Evolutionary conservation across 2,113 vertebrate genomes (phyloP), one percentile per base, ranked within the genome.

Genomic region (Neodontobutis hainanensis): DNA sequence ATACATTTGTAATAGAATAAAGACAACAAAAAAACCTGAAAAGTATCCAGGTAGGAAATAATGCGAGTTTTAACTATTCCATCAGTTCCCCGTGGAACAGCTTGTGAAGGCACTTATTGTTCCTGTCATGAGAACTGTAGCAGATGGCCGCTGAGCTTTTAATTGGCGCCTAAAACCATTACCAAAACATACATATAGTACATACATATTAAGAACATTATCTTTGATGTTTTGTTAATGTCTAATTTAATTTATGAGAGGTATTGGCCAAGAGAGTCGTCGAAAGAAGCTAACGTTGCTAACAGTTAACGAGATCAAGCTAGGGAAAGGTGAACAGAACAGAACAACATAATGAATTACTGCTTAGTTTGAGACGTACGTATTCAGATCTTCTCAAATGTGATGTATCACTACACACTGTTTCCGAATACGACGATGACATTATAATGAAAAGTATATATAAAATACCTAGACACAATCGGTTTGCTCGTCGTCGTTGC

Each of bases 401-500:
- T 0, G 27, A 16, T 52, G 40, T 7, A 10, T 16, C 4, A 7
- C 44, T 6, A 9, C 43, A 8, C 10, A 27, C 44, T 6, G 43
- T 14, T 34, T n/a, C 15, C 35, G 0, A 0, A 57, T 3, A n/a
- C 16, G 43, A 49, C 9, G 10, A 12, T 78, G 78, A 77, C 83
- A 81, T 46, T 4, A 14, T 49, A 34, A 19, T 40, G 62, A 36
- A 8, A 6, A 4, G 6, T 10, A 0, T 70, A 42, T 15, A 65
- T 69, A 8, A 66, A 32, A 4, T 16, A 43, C 7, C 43, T 62
- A 48, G 68, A 36, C 57, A 65, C 51, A 74, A 64, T 79, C 75
- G 75, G 35, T 16, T 66, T 75, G 42, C 35, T 69, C 53, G 78
- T 81, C 46, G 71, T 78, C 68, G 60, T 62, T 12, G 76, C 83